Base-by-base conservation (phyloP, 2,113 vertebrate genomes). In the Synodontis membranacea region DNA sequence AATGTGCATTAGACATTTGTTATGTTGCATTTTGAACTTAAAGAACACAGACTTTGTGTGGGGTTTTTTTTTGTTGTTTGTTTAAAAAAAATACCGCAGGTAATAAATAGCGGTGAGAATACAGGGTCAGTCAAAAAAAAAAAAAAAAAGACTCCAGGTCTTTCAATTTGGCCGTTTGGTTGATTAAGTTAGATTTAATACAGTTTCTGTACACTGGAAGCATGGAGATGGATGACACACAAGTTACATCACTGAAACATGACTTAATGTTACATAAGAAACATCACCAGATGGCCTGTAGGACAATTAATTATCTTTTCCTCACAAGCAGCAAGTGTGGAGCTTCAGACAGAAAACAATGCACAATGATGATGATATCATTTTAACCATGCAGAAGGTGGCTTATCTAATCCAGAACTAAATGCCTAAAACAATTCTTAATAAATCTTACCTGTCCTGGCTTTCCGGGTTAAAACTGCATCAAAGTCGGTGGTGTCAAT, bases 401-500 rank as follows among this genome's bases (percentile, higher is more conserved):
- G 25, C 54, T 17, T 28, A 72, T 25, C 66, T 74, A 58, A 76
- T 46, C 21, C 72, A 48, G 19, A 34, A 85, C n/a, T 50, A 8
- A 21, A 64, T 34, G 11, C 25, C 34, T 9, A 76, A 76, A 76
- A 50, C 25, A 17, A 80, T 28, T 39, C 60, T 25, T 44, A 75
- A 48, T 68, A 7, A 2, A 50, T 48, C 94, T 95, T 93, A 99
- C 98, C 96, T 95, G 96, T 93, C 95, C 95, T 96, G 88, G 90
- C 95, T 93, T 97, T 99, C 89, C 96, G 93, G 9, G 95, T 92
- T 54, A 95, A 93, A 88, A 96, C 90, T 0, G 94, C 96, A 85
- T 97, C 96, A 88, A 99, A 99, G 91, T 99, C 97, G 0, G 96
- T 95, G 46, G 97, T 99, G 91, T 99, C 98, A 0, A 99, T 99